These are phyloP conservation scores for Schizopygopsis malacanthus DNA, from an alignment of 2,797 vertebrate species.

Conservation along the genomic window DNA sequence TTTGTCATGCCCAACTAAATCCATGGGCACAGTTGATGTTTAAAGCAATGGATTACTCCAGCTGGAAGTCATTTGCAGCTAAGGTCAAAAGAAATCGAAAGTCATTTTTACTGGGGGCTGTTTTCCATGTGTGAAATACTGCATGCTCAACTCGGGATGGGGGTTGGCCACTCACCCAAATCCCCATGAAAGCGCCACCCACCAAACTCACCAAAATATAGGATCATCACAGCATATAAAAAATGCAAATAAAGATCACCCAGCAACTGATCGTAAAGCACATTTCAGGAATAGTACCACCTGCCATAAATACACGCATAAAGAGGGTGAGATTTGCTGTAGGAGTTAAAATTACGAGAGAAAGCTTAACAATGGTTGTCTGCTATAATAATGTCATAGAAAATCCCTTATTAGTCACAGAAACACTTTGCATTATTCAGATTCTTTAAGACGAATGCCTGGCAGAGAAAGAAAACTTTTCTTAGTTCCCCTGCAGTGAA, in stretches of 20 bases:
- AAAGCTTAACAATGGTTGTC: slow-evolving; percentile 3
- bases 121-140: slow-evolving; percentile 70
- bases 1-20: slow-evolving; percentile 48
- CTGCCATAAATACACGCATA: not conserved
- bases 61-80: slow-evolving; percentile 58
- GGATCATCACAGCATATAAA: not conserved
- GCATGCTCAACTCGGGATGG: slow-evolving; percentile 23
- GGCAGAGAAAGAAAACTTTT: slow-evolving; percentile 1
- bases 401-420: not conserved
- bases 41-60: slow-evolving; percentile 56
- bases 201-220: slow-evolving; percentile 18
- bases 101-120: slow-evolving; percentile 74
- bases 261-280: not conserved
- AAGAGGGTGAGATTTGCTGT: not conserved
- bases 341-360: not conserved
- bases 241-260: not conserved
- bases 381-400: not conserved
- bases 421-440: not conserved
- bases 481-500: not conserved
- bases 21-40: slow-evolving; percentile 46
- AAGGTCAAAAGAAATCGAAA: slow-evolving; percentile 76
- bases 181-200: slow-evolving; percentile 29
- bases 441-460: not conserved
- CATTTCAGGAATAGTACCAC: not conserved
- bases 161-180: slow-evolving; percentile 34